phyloP scores from a whole-genome alignment of 2,797 vertebrate species.

The Leptoclinus maculatus region DNA sequence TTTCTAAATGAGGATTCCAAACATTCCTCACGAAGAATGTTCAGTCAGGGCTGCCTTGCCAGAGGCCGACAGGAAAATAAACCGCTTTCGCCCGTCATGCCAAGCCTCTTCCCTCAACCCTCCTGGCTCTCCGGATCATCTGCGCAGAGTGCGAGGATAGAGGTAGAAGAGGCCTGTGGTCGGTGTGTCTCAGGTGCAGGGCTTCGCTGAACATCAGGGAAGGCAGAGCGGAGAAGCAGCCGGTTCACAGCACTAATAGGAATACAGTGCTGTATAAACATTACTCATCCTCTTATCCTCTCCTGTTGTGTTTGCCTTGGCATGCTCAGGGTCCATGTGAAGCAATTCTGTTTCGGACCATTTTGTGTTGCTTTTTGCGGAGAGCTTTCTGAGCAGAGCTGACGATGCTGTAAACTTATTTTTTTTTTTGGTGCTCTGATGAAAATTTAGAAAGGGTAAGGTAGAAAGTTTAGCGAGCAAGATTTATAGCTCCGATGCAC shows the following conservation, averaged over 20 bases:
- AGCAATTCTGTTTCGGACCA: conserved; percentile 32
- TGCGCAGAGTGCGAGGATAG: conserved; percentile 17
- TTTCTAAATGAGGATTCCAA: conserved; percentile 76
- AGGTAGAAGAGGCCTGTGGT: conserved; percentile 40
- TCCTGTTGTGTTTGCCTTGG: conserved; percentile 64
- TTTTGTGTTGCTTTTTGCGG: conserved; percentile 9
- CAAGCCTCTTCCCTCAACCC: conserved; percentile 26
- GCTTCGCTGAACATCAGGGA: conserved; percentile 67
- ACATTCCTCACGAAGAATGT: conserved; percentile 82
- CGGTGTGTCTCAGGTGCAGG: conserved; percentile 57
- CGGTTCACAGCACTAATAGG: conserved; percentile 61
- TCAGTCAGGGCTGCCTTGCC: conserved; percentile 51
- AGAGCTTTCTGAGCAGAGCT: background rate
- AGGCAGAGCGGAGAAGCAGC: conserved; percentile 49
- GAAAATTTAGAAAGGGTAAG: background rate
- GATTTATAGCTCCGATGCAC: conserved; percentile 53
- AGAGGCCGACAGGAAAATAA: conserved; percentile 69
- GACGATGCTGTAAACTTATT: background rate
- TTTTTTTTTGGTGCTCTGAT: background rate
- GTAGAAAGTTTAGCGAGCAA: conserved; percentile 1
- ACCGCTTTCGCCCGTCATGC: conserved; percentile 43
- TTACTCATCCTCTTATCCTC: conserved; percentile 69
- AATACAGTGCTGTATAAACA: conserved; percentile 67
- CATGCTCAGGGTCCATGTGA: conserved; percentile 49
- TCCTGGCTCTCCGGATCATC: conserved; percentile 38